Evolutionary conservation across 2,113 vertebrate genomes (phyloP), one percentile per base, ranked within the genome.

Genomic region (Hylia prasina): DNA sequence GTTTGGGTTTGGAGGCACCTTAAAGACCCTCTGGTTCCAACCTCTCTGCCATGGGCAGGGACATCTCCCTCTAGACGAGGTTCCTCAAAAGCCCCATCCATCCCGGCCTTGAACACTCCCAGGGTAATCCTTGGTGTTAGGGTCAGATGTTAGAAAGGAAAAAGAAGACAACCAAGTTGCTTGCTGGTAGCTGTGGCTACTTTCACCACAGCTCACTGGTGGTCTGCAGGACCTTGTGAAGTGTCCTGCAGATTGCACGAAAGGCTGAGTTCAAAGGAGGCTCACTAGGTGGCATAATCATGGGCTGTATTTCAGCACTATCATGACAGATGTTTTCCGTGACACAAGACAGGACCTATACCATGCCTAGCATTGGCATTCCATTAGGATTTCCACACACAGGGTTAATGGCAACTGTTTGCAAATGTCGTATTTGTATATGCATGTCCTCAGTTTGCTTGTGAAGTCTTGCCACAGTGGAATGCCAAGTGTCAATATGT

Each of bases 221-320:
- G 79, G 75, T 94, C 92, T 82, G 54, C 82, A 70, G 50, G 63
- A 69, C 66, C 53, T 69, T 69, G 75, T 68, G 48, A 72, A 90
- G 25, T 0, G 23, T 75, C 48, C 72, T 82, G 42, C 42, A 70
- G 82, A 85, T 86, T 86, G 76, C 16, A 11, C 9, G 9, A 44
- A 70, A 50, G 35, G 37, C 66, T 64, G 50, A 79, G 53, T 94
- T 92, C 94, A 97, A 95, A 91, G 71, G 14, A 77, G 50, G 40
- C 82, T 93, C 40, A 3, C 70, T 85, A 90, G 70, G 88, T 60
- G 82, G 70, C 88, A 61, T 47, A n/a, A 37, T 58, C 2, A 1
- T 11, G 70, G 89, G 44, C 78, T 60, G n/a, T 82, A 72, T 90
- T 93, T 92, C 90, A 94, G 92, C 85, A 82, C 17, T 16, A 20